A percentile compares a stretch with the other conserved stretches of the same genome.
Evolutionary conservation across 2,113 vertebrate genomes (phyloP).

Genomic region (Hyperopisus bebe): DNA sequence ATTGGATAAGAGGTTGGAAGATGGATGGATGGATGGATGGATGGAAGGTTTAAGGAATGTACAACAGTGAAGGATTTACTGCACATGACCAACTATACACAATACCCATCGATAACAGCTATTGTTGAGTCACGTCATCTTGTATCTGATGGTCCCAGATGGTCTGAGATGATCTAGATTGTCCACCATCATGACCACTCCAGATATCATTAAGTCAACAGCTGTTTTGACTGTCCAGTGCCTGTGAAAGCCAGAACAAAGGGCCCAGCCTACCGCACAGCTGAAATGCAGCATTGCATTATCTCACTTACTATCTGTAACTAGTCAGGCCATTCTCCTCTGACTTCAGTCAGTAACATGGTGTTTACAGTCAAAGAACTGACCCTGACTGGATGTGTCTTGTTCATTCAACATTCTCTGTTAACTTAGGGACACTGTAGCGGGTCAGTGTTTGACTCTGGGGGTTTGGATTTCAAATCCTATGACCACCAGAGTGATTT

Average conservation of each 20-base stretch:
- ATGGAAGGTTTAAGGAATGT: neutral
- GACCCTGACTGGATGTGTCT: neutral
- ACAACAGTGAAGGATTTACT: neutral
- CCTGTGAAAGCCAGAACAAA: neutral
- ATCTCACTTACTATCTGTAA: neutral
- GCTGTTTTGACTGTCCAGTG: neutral
- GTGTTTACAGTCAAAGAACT: neutral
- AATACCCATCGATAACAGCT: neutral
- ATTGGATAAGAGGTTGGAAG: neutral
- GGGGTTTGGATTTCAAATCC: neutral
- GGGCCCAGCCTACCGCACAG: neutral
- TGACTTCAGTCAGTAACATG: neutral
- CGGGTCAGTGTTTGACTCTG: neutral
- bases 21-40: neutral
- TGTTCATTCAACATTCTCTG: neutral
- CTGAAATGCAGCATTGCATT: neutral
- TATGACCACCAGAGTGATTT: neutral
- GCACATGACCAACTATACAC: neutral
- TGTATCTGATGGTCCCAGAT: neutral
- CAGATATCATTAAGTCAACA: neutral
- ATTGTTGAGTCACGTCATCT: neutral
- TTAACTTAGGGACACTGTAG: neutral
- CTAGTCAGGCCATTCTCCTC: neutral
- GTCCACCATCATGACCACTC: neutral
- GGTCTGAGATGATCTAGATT: neutral